Evolutionary conservation across 2,888 invertebrate genomes (phyloP), one percentile per base, ranked within the genome.

Genomic region (Heliconius cydno): DNA sequence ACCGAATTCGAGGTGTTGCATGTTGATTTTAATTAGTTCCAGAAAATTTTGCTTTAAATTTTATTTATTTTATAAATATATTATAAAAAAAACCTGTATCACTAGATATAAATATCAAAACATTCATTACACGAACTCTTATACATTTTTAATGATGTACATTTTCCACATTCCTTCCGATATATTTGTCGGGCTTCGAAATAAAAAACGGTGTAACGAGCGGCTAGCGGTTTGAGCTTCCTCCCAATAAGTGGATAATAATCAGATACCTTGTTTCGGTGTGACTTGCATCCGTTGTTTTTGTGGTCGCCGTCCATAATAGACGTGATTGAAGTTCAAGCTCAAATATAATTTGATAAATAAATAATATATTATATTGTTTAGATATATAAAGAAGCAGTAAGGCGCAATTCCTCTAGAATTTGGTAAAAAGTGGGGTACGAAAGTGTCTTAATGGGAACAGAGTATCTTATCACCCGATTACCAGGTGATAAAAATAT

Each of bases 191-290:
- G 77, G 65, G 79, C 68, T 77, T 72, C 57, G 34, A 70, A n/a
- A 80, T 75, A 76, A 80, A 66, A 80, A 65, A 70, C 86, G 86
- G 87, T 89, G 87, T 89, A 90, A 91, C 90, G 87, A 90, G 85
- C 82, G 72, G 82, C 86, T 86, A 88, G 91, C 86, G 92, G 92
- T 92, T 90, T 88, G 83, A 83, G 91, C 93, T 94, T 94, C 94
- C 94, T 92, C 85, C 87, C 92, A 87, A 90, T 94, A 93, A 94
- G 90, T 92, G 93, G 93, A 91, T 92, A 92, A 92, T 93, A 88
- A 92, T 90, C 90, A 87, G 88, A 87, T 90, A 90, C 88, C 91
- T 91, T 84, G 90, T 91, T 91, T 88, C 85, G 86, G 83, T 84
- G 85, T 86, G 86, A 90, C 57, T 65, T 74, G 68, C 30, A 52